phyloP scores from a whole-genome alignment of 1,140 invertebrate species.

The Sinella curviseta region DNA sequence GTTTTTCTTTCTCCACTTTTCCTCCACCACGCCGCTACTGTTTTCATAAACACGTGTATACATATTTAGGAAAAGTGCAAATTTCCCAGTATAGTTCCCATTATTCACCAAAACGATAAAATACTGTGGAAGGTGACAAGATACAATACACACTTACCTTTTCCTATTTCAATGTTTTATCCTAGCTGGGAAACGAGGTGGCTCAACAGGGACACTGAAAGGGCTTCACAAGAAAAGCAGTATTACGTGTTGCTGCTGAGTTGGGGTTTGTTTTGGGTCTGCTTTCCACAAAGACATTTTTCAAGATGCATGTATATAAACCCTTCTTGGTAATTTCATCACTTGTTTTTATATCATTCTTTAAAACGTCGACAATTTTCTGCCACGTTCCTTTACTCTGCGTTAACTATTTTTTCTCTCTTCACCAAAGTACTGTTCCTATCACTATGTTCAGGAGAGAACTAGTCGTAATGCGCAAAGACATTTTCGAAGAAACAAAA shows the following conservation, averaged over 20 bases:
- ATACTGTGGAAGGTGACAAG: too few relatives aligned
- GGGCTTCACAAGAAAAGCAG: background rate
- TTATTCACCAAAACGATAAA: too few relatives aligned
- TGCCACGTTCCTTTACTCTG: background rate
- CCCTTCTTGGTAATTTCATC: background rate
- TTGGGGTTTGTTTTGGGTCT: background rate
- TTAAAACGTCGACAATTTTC: conserved; percentile 10
- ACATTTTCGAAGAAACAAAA: background rate
- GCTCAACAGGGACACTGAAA: background rate
- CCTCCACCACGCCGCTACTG: too few relatives aligned
- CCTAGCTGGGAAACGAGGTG: too few relatives aligned
- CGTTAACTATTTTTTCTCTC: background rate
- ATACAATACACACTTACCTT: too few relatives aligned
- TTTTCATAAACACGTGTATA: too few relatives aligned
- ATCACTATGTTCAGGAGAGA: background rate
- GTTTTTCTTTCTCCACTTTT: too few relatives aligned
- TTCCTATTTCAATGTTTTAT: too few relatives aligned
- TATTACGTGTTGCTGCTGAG: background rate
- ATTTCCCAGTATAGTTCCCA: too few relatives aligned
- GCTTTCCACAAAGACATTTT: background rate
- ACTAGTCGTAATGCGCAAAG: background rate
- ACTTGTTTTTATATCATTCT: background rate
- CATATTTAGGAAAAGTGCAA: too few relatives aligned
- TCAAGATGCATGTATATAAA: background rate
- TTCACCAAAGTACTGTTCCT: too few relatives aligned